These are phyloP conservation scores for Ptilorrhoa leucosticta DNA, from an alignment of 2,113 vertebrate species.

Conservation along the genomic window DNA sequence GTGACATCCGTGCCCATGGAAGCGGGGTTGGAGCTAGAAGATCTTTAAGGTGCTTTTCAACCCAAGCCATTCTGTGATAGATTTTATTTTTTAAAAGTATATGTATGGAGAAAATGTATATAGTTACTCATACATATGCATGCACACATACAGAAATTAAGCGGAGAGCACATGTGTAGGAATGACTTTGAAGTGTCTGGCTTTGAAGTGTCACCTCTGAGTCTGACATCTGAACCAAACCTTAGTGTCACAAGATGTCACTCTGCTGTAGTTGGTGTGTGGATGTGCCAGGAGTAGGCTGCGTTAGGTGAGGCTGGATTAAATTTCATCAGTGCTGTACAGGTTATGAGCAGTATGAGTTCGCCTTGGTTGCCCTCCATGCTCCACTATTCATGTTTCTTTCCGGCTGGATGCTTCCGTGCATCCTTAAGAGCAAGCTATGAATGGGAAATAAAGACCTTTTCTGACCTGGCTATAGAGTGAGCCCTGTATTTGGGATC, in stretches of 20 bases:
- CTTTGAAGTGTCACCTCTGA: neutral
- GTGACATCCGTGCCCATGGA: neutral
- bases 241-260: neutral
- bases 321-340: neutral
- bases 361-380: neutral
- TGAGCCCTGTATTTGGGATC: neutral
- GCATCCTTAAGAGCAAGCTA: neutral
- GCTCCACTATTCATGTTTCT: accelerated
- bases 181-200: neutral
- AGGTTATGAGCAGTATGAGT: neutral
- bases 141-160: neutral
- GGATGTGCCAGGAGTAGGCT: neutral
- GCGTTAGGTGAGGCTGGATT: neutral
- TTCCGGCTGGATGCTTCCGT: neutral
- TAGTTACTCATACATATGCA: accelerated
- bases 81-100: neutral
- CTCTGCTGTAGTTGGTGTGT: neutral
- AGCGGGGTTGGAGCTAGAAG: neutral
- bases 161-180: neutral
- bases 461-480: neutral
- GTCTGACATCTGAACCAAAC: neutral
- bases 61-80: neutral
- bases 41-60: neutral
- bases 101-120: neutral
- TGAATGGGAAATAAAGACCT: neutral